phyloP scores from a whole-genome alignment of 2,113 vertebrate species.

The Dinomys branickii region DNA sequence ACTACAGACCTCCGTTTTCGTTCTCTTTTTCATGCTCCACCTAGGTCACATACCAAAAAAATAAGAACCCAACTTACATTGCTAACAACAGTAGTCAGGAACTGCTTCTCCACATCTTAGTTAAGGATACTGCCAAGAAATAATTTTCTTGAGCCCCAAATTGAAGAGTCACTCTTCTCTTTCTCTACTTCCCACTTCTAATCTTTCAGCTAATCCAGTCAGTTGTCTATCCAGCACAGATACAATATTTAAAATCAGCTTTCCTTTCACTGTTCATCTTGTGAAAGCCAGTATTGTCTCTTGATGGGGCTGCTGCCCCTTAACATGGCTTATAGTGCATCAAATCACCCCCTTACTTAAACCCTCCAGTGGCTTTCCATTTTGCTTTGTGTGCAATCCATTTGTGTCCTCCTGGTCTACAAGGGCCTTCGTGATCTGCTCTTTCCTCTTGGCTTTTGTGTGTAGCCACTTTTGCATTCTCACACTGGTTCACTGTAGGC shows the following conservation, averaged over 20 bases:
- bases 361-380: not conserved
- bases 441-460: not conserved
- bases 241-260: not conserved
- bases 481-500: not conserved
- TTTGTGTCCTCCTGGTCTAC: not conserved
- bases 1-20: not conserved
- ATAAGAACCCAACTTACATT: not conserved
- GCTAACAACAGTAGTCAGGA: not conserved
- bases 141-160: not conserved
- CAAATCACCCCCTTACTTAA: not conserved
- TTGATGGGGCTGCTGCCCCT: too few species aligned
- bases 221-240: not conserved
- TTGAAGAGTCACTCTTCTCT: not conserved
- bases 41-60: not conserved
- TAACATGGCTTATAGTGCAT: not conserved
- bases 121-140: not conserved
- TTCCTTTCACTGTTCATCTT: not conserved
- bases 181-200: not conserved
- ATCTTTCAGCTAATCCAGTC: not conserved
- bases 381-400: not conserved
- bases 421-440: not conserved
- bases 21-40: not conserved
- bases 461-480: not conserved
- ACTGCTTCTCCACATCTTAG: not conserved
- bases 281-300: not conserved